A percentile compares a stretch with the other conserved stretches of the same genome.
Evolutionary conservation across 2,113 vertebrate species (phyloP).

Genomic region (Odocoileus virginianus): DNA sequence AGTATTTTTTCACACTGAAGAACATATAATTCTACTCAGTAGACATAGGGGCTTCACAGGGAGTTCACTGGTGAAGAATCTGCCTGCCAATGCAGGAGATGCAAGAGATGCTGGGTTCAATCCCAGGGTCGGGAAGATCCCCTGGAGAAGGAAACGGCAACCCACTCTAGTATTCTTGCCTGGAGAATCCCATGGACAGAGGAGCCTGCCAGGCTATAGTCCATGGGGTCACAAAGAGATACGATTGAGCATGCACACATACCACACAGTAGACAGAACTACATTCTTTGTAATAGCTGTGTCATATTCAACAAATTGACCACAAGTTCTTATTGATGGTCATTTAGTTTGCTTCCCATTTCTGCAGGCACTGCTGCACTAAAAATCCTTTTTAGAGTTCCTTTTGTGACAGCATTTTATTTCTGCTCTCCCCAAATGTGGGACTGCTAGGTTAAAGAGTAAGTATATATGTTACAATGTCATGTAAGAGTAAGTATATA

Average conservation of each 20-base stretch:
- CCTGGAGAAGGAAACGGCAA: background rate
- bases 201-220: background rate
- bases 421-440: background rate
- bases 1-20: background rate
- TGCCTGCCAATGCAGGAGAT: background rate
- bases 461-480: background rate
- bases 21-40: background rate
- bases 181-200: background rate
- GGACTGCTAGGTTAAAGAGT: background rate
- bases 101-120: background rate
- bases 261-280: background rate
- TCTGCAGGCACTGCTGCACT: background rate
- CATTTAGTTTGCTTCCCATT: background rate
- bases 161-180: background rate
- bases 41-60: too few relatives aligned
- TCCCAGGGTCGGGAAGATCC: background rate
- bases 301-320: background rate
- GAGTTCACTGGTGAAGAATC: too few relatives aligned
- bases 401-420: background rate
- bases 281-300: background rate
- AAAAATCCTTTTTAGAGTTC: background rate
- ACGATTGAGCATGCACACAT: background rate
- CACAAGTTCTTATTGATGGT: background rate
- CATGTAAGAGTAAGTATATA: background rate
- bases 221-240: background rate